These are phyloP conservation scores for Oreochromis aureus DNA, from an alignment of 2,113 vertebrate genomes.

Conservation along the genomic window DNA sequence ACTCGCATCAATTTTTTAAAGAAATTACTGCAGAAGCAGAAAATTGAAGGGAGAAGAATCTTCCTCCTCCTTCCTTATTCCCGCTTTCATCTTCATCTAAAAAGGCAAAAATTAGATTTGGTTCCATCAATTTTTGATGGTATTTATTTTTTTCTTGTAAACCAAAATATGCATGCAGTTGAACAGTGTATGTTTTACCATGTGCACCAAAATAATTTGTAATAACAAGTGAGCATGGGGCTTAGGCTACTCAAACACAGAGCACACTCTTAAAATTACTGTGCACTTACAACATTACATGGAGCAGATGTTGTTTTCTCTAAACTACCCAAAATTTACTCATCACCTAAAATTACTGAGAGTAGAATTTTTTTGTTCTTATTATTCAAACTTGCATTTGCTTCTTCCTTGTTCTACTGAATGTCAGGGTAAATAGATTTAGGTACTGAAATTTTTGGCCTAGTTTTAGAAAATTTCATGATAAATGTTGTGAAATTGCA, in stretches of 20 bases:
- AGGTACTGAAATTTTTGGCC: not conserved
- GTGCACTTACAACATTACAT: not conserved
- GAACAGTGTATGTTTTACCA: not conserved
- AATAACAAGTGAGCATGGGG: rapidly evolving
- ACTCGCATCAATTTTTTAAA: not conserved
- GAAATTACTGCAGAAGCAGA: not conserved
- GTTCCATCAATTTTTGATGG: not conserved
- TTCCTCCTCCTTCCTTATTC: not conserved
- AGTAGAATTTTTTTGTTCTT: not conserved
- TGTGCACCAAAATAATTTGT: not conserved
- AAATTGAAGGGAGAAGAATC: not conserved
- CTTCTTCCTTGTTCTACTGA: not conserved
- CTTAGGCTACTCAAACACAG: not conserved
- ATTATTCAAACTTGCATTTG: not conserved
- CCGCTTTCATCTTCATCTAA: not conserved
- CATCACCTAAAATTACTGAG: not conserved
- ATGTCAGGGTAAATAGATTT: rapidly evolving
- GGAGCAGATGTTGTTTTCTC: not conserved
- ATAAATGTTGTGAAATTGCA: not conserved
- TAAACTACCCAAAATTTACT: not conserved
- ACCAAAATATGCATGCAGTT: not conserved
- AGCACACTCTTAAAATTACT: not conserved
- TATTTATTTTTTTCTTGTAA: not conserved
- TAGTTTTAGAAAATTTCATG: not conserved
- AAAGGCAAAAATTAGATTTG: not conserved